phyloP scores from a whole-genome alignment of 2,888 invertebrate species.

The Nematopogon swammerdamellus region DNA sequence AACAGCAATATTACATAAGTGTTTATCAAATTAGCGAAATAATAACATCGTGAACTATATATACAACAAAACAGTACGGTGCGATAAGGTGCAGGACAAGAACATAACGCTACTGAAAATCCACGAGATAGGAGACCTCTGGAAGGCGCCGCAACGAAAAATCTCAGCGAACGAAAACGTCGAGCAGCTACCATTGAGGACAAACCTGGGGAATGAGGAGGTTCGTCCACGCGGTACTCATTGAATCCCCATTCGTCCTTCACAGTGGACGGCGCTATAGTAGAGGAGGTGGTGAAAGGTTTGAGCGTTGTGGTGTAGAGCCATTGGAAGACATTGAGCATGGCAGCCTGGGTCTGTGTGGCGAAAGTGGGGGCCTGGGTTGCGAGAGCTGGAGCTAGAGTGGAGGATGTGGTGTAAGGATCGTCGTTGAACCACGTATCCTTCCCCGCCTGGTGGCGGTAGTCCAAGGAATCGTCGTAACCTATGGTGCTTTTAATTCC shows the following conservation, averaged over 20 bases:
- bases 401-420: conserved; percentile 43
- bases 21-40: too few species aligned
- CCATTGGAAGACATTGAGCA: conserved; percentile 53
- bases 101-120: too few species aligned
- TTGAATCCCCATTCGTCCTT: conserved; percentile 49
- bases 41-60: too few species aligned
- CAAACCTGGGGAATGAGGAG: conserved; percentile 53
- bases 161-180: not conserved
- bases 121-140: too few species aligned
- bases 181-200: conserved; percentile 19
- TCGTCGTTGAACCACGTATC: conserved; percentile 50
- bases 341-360: conserved; percentile 47
- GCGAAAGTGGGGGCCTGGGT: conserved; percentile 39
- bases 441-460: conserved; percentile 32
- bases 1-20: too few species aligned
- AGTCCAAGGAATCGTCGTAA: conserved; percentile 38
- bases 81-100: too few species aligned
- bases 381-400: conserved; percentile 36
- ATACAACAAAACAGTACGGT: too few species aligned
- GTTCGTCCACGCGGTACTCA: conserved; percentile 52
- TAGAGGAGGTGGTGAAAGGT: conserved; percentile 40
- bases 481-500: conserved; percentile 49
- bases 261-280: conserved; percentile 32
- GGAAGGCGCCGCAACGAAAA: too few species aligned
- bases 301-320: conserved; percentile 45